phyloP scores from a whole-genome alignment of 2,113 vertebrate species.

The human region GRCh38 chr18:77395001-77395500 shows the following conservation, averaged over 20 bases:
- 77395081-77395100: too few relatives aligned
- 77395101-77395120: neutral
- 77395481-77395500: accelerated
- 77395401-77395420: neutral
- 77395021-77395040: neutral
- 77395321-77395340: slow-evolving; percentile 31
- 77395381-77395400: neutral
- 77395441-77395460: accelerated
- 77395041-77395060: neutral
- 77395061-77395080: neutral
- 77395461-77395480: neutral
- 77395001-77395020: too few relatives aligned
- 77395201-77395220: neutral
- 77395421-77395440: neutral
- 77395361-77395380: slow-evolving; percentile 24
- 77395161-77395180: neutral
- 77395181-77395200: neutral
- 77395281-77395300: neutral
- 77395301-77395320: neutral
- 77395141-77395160: accelerated
- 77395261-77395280: neutral
- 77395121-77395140: too few relatives aligned
- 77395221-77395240: accelerated
- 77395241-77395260: neutral
- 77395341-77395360: neutral